A percentile compares a stretch with the other conserved stretches of the same genome.
Evolutionary conservation across 2,113 vertebrate genomes (phyloP).

Genomic region (Tinamus guttatus): DNA sequence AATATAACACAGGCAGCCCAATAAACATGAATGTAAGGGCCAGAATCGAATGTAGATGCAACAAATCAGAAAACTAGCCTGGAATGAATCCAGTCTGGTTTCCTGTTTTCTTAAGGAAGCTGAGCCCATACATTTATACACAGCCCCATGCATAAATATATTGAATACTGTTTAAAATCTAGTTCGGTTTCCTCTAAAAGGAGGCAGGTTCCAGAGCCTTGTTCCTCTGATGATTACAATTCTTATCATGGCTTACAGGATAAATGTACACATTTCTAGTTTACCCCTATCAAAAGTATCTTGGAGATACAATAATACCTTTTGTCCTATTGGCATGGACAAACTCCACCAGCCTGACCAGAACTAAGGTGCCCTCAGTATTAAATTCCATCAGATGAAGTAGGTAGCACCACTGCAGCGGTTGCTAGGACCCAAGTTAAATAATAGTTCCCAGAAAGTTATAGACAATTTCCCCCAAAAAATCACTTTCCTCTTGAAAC

Average conservation of each 20-base stretch:
- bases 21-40: not conserved
- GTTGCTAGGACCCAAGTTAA: constrained; percentile 60
- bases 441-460: constrained; percentile 66
- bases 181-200: not conserved
- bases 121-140: not conserved
- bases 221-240: not conserved
- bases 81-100: not conserved
- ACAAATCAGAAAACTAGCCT: not conserved
- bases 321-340: not conserved
- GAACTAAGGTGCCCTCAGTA: not conserved
- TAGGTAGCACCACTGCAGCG: not conserved
- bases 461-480: constrained; percentile 70
- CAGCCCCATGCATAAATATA: not conserved
- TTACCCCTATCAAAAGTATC: not conserved
- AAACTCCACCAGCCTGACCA: not conserved
- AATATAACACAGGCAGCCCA: not conserved
- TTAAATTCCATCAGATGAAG: not conserved
- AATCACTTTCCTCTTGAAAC: constrained; percentile 72
- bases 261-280: not conserved
- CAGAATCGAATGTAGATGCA: not conserved
- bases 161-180: not conserved
- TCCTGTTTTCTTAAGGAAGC: not conserved
- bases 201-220: not conserved
- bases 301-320: not conserved
- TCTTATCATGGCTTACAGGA: not conserved